Conservation (phyloP, 2,888 invertebrate genomes). For the Hemaris fuciformis region DNA sequence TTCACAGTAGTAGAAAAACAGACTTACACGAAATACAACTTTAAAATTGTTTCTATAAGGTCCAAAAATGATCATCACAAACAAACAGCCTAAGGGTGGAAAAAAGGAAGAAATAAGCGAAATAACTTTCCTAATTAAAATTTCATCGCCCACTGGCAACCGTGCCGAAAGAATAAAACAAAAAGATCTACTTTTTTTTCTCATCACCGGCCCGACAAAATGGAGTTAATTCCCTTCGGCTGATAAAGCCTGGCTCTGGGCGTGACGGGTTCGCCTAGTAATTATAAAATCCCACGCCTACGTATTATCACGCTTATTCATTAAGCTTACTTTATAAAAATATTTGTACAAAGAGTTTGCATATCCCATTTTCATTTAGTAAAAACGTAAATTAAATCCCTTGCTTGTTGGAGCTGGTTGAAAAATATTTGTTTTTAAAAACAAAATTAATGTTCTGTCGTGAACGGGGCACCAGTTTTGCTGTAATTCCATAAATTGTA, state of each 20-base stretch:
- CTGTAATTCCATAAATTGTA: too few species aligned
- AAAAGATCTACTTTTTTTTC: conserved; percentile 30
- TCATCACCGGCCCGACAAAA: conserved; percentile 33
- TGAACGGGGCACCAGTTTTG: too few species aligned
- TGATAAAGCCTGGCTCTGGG: conserved; percentile 28
- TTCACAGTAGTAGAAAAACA: conserved; percentile 19
- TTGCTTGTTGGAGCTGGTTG: too few species aligned
- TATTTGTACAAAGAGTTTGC: background rate
- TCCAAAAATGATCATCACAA: conserved; percentile 19
- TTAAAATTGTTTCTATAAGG: conserved; percentile 10
- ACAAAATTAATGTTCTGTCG: too few species aligned
- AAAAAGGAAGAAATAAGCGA: conserved; percentile 41
- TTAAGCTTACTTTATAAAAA: background rate
- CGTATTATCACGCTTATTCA: conserved; percentile 6
- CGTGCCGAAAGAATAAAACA: conserved; percentile 46
- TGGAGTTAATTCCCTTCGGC: conserved; percentile 46
- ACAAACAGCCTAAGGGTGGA: conserved; percentile 26
- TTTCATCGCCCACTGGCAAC: conserved; percentile 54
- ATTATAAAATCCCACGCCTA: conserved; percentile 5
- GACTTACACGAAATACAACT: conserved; percentile 14
- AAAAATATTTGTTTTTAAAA: too few species aligned
- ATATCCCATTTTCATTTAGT: background rate
- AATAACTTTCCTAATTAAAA: conserved; percentile 69
- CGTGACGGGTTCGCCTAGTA: background rate
- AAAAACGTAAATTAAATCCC: too few species aligned